Evolutionary conservation across 2,113 vertebrate species (phyloP).

Genomic region (Cavia porcellus): DNA sequence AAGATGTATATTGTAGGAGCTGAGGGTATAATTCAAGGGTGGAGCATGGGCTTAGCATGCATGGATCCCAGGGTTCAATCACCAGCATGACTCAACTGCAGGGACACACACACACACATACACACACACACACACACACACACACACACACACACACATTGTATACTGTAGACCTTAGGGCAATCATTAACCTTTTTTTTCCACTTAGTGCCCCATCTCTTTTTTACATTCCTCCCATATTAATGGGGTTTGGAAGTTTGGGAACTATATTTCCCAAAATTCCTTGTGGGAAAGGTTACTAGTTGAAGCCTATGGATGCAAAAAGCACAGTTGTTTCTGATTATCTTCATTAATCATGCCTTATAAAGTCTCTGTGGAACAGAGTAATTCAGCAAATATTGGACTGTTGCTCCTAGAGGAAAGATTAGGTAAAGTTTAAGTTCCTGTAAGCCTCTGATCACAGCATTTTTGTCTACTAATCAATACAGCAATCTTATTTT

Average conservation of each 20-base stretch:
- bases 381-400: neutral
- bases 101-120: no score
- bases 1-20: neutral
- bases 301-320: neutral
- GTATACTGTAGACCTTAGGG: neutral
- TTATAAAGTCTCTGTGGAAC: neutral
- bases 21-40: neutral
- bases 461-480: neutral
- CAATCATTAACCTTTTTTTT: neutral
- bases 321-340: neutral
- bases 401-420: neutral
- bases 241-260: neutral
- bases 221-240: neutral
- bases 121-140: neutral
- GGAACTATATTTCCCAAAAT: conserved; percentile 38
- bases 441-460: neutral
- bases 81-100: neutral
- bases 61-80: neutral
- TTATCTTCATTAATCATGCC: neutral
- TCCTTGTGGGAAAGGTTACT: neutral
- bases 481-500: neutral
- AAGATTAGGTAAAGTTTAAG: neutral
- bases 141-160: neutral
- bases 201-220: neutral
- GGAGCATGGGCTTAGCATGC: neutral